A percentile compares a stretch with the other conserved stretches of the same genome.
These are phyloP conservation scores for Drosophila neutralis DNA, from an alignment of 2,888 invertebrate species.

Conservation along the genomic window DNA sequence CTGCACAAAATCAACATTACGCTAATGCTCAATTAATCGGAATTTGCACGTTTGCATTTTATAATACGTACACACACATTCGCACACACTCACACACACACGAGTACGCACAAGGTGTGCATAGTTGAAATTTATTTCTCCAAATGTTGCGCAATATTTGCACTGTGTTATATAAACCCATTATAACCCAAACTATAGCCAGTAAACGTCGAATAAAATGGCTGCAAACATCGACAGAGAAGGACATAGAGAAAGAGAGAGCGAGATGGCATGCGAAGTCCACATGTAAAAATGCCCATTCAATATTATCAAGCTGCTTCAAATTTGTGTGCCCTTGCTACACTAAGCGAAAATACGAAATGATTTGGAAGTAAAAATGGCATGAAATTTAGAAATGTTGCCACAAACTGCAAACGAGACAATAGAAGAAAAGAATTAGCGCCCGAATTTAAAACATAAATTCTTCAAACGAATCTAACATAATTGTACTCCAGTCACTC, in stretches of 20 bases:
- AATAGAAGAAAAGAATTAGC: background rate
- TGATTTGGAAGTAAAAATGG: background rate
- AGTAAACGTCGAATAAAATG: slow-evolving; percentile 64
- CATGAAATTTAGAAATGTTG: background rate
- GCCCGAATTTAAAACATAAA: background rate
- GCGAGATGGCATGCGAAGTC: background rate
- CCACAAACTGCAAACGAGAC: slow-evolving; percentile 11
- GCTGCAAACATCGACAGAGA: slow-evolving; percentile 14
- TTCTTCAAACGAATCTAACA: background rate
- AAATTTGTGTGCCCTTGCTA: slow-evolving; percentile 11
- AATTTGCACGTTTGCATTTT: slow-evolving; percentile 74
- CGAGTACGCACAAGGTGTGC: slow-evolving; percentile 11
- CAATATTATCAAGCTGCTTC: slow-evolving; percentile 1
- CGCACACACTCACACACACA: slow-evolving; percentile 1
- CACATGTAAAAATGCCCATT: slow-evolving; percentile 1
- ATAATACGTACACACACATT: slow-evolving; percentile 26
- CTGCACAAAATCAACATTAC: slow-evolving; percentile 66
- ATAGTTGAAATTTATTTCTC: slow-evolving; percentile 70
- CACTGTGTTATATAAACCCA: slow-evolving; percentile 77
- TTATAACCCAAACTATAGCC: slow-evolving; percentile 62
- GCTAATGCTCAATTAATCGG: slow-evolving; percentile 81
- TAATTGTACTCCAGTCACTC: background rate
- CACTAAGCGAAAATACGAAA: slow-evolving; percentile 19
- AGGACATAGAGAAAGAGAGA: background rate
- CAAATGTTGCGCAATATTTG: slow-evolving; percentile 74